Evolutionary conservation across 2,888 invertebrate species (phyloP).

Genomic region (Cybosia mesomella): DNA sequence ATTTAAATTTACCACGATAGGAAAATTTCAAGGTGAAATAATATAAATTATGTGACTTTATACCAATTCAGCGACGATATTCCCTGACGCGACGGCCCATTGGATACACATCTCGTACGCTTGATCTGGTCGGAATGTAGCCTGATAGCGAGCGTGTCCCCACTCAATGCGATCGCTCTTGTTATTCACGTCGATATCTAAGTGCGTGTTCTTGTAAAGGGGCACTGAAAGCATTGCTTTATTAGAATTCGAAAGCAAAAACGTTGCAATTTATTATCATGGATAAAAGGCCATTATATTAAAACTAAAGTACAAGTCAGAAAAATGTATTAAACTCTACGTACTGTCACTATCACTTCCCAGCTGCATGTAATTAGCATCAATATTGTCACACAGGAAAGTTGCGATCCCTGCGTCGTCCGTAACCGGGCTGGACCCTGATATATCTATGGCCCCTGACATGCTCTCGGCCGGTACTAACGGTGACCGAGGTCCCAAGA

Average conservation of each 20-base stretch:
- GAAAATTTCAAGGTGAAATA: no score
- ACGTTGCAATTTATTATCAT: no score
- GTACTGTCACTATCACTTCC: conserved; percentile 84
- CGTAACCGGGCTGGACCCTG: conserved; percentile 62
- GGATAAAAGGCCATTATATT: no score
- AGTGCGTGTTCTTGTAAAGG: conserved; percentile 93
- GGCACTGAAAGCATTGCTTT: conserved; percentile 49
- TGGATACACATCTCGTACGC: conserved; percentile 98
- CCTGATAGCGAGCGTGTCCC: conserved; percentile 97
- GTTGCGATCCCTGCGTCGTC: conserved; percentile 85
- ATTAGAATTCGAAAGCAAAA: neutral
- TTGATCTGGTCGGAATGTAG: conserved; percentile 94
- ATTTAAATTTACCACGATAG: no score
- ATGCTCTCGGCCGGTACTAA: conserved; percentile 65
- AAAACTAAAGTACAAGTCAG: neutral
- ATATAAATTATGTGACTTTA: neutral
- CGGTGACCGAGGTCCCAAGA: conserved; percentile 87
- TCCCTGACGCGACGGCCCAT: conserved; percentile 98
- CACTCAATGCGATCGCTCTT: conserved; percentile 97
- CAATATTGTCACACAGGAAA: conserved; percentile 88
- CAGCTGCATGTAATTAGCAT: conserved; percentile 85
- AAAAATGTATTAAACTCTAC: conserved; percentile 35
- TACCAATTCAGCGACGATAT: conserved; percentile 95
- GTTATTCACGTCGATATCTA: conserved; percentile 94
- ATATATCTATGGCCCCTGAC: conserved; percentile 72